phyloP scores from a whole-genome alignment of 2,113 vertebrate genomes.

The Phalacrocorax aristotelis region DNA sequence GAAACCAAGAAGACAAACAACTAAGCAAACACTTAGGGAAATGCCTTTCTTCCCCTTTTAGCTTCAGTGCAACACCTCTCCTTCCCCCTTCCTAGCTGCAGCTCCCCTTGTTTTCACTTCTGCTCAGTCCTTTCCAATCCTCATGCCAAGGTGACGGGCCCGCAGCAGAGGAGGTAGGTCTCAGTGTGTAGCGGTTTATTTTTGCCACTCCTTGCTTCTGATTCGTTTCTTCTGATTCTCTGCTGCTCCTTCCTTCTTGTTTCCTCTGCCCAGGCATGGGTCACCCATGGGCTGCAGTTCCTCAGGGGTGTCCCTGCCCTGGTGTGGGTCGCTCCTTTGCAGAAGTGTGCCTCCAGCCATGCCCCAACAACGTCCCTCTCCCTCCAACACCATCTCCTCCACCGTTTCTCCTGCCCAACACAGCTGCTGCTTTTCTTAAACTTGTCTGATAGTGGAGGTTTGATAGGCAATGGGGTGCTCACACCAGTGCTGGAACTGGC shows the following conservation, averaged over 20 bases:
- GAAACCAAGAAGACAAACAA: not conserved
- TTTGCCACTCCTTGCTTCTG: not conserved
- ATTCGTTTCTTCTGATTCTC: not conserved
- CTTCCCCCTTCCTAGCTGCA: not conserved
- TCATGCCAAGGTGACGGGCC: not conserved
- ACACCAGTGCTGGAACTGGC: no score
- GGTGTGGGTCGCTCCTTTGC: not conserved
- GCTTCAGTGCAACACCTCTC: not conserved
- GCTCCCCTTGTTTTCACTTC: not conserved
- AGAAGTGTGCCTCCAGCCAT: not conserved
- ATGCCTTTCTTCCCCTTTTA: not conserved
- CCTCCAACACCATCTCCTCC: not conserved
- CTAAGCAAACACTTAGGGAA: not conserved
- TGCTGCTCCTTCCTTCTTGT: not conserved
- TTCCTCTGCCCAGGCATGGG: rapidly evolving
- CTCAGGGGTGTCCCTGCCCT: not conserved
- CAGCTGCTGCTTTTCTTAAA: not conserved
- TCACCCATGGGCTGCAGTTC: not conserved
- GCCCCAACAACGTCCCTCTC: not conserved
- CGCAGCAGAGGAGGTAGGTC: not conserved
- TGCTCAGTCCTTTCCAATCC: not conserved
- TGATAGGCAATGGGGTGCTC: not conserved
- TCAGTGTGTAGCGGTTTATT: not conserved
- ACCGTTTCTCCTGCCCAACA: not conserved
- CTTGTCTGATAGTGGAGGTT: not conserved